Evolutionary conservation across 2,113 vertebrate species (phyloP).

Genomic region (Notarius lentiginosus): DNA sequence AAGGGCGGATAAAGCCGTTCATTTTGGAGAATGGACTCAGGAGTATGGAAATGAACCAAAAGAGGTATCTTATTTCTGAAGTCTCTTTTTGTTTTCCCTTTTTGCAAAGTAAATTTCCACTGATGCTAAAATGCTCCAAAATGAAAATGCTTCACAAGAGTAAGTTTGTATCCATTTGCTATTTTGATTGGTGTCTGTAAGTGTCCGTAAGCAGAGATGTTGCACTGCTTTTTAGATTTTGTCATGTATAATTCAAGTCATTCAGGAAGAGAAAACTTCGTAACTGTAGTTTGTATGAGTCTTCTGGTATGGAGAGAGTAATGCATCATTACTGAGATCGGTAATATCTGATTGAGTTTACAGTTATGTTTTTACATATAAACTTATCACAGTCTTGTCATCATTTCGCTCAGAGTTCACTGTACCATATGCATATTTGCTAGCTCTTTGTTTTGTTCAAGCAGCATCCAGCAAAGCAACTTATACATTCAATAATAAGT

Average conservation of each 20-base stretch:
- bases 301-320: constrained; percentile 23
- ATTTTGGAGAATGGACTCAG: constrained; percentile 48
- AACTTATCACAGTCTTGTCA: constrained; percentile 36
- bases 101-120: constrained; percentile 46
- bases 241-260: constrained; percentile 67
- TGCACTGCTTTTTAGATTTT: constrained; percentile 43
- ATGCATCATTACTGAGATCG: constrained; percentile 24
- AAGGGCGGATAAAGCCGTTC: constrained; percentile 54
- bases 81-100: constrained; percentile 29
- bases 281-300: constrained; percentile 57
- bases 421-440: constrained; percentile 50
- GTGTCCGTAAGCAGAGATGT: constrained; percentile 53
- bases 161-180: constrained; percentile 29
- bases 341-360: constrained; percentile 25
- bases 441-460: constrained; percentile 61
- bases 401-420: constrained; percentile 25
- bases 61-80: constrained; percentile 35
- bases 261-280: constrained; percentile 66
- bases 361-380: constrained; percentile 26
- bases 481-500: constrained; percentile 72
- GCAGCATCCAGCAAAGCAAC: constrained; percentile 67
- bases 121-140: constrained; percentile 55
- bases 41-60: constrained; percentile 55
- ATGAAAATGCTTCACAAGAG: constrained; percentile 52
- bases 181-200: constrained; percentile 45